phyloP scores from a whole-genome alignment of 2,797 vertebrate genomes.

The Caiman crocodilus region DNA sequence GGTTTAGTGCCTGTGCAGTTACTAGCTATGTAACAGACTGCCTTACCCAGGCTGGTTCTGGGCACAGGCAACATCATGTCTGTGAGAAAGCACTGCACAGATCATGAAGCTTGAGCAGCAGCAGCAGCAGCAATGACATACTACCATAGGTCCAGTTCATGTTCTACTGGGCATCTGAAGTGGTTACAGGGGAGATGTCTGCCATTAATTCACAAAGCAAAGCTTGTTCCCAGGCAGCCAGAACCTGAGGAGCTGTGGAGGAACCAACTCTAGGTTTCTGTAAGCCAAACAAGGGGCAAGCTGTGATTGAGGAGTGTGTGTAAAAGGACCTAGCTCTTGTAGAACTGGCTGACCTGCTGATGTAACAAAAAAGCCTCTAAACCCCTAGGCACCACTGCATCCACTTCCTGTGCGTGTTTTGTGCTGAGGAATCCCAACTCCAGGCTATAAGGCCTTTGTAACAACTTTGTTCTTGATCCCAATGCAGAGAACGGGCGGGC shows the following conservation, averaged over 20 bases:
- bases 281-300: background rate
- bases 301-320: conserved; percentile 33
- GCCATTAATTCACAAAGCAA: conserved; percentile 38
- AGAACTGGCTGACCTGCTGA: conserved; percentile 36
- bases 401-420: conserved; percentile 33
- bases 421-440: conserved; percentile 57
- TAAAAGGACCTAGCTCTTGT: conserved; percentile 9
- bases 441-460: conserved; percentile 60
- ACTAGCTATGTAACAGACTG: background rate
- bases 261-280: conserved; percentile 52
- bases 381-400: conserved; percentile 62
- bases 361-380: conserved; percentile 55
- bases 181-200: background rate
- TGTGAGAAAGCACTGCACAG: background rate
- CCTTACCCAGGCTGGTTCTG: background rate
- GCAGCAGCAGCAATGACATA: background rate
- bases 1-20: background rate
- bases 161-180: background rate
- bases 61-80: background rate
- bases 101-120: conserved; percentile 18
- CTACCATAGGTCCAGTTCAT: too few relatives aligned
- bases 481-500: conserved; percentile 18
- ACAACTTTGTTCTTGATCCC: conserved; percentile 63
- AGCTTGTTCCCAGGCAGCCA: conserved; percentile 67
- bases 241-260: conserved; percentile 55